Evolutionary conservation across 2,888 invertebrate species (phyloP), one percentile per base, ranked within the genome.

Genomic region (Koerneria pararmatus): DNA sequence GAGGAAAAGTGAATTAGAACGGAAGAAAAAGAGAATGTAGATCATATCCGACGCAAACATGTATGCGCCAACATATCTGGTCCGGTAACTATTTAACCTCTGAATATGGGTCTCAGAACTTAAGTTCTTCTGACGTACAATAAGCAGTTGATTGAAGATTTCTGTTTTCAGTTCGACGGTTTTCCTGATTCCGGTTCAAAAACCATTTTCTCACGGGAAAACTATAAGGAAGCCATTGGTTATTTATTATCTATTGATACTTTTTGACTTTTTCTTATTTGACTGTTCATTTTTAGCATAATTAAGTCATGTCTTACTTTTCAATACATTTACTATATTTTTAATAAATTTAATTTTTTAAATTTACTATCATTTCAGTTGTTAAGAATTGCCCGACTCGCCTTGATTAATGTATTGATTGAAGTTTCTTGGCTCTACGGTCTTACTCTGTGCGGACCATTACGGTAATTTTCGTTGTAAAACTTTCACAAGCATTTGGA

Each of bases 381-480:
- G 51, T 63, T 74, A 8, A 67, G 80, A 31, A 74, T 81, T 27
- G 71, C 66, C 1, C 77, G 76, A 41, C 64, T 81, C 3, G 70
- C 81, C 0, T 49, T 81, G 2, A 68, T 78, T 15, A 82, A 80
- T 58, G 72, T 82, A 54, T 66, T 85, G 5, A 83, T 87, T 37
- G 83, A 84, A 57, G 78, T 86, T 24, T 73, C 87, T 15, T 87
- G 86, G 86, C 80, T 87, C 70, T 87, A 87, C 82, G 87, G 87
- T 1, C 82, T 87, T n/a, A 85, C 86, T 0, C 83, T 86, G 11
- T 86, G 87, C 79, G 87, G 87, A 8, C 87, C 87, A 2, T 78
- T 87, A 15, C 82, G 86, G 82, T 75, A 49, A n/a, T 15, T 3
- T 5, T 29, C 29, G 11, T 22, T 56, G 19, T 24, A 11, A n/a